phyloP scores from a whole-genome alignment of 92 coral and sea anemone genomes.

The Epizoanthus scotinus region DNA sequence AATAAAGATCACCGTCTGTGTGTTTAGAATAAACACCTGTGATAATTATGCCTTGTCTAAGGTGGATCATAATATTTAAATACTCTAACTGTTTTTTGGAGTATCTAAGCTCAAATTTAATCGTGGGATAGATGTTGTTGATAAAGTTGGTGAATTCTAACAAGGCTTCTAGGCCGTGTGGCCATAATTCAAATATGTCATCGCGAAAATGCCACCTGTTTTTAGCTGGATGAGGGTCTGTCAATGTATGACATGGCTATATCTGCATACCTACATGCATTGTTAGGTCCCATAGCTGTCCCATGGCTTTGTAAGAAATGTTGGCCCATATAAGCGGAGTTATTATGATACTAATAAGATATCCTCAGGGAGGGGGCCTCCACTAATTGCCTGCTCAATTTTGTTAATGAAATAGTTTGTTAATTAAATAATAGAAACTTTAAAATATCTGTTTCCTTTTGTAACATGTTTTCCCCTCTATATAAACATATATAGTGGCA shows the following conservation, averaged over 20 bases:
- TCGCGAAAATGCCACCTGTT: conserved; percentile 13
- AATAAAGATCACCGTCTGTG: no score
- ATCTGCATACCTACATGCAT: background rate
- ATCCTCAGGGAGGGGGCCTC: no score
- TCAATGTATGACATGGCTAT: background rate
- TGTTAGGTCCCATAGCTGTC: conserved; percentile 1
- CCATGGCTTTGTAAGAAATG: background rate
- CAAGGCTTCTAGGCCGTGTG: background rate
- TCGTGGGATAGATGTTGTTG: background rate
- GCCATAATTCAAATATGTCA: background rate
- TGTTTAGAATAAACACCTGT: no score
- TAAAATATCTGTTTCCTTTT: no score
- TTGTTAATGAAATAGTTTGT: no score
- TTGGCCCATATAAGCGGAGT: background rate
- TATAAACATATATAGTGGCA: no score
- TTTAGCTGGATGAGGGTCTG: background rate
- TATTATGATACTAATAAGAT: no score
- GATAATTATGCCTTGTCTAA: background rate
- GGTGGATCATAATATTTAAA: background rate
- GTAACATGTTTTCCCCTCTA: no score
- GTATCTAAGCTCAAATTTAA: background rate
- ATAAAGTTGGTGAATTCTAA: background rate
- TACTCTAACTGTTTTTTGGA: background rate
- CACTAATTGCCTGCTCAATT: no score
- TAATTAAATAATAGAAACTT: no score